These are phyloP conservation scores for Bostrychus sinensis DNA, from an alignment of 2,113 vertebrate species.

Conservation along the genomic window DNA sequence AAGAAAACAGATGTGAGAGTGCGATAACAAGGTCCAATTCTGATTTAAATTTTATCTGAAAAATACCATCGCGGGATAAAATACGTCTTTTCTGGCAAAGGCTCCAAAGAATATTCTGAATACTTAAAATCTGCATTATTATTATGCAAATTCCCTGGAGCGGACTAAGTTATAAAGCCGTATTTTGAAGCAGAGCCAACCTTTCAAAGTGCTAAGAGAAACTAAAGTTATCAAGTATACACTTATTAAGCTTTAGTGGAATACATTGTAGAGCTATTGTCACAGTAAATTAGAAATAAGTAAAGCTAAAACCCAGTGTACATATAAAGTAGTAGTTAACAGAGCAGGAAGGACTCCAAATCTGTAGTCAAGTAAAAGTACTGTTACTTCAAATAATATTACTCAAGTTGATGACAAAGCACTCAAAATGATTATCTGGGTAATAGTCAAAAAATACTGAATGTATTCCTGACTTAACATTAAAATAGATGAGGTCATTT, in stretches of 20 bases:
- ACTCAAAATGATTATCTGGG: no score
- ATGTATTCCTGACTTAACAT: no score
- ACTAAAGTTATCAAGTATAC: not conserved
- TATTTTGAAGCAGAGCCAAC: constrained; percentile 1
- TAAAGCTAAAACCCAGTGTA: no score
- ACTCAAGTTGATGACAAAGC: no score
- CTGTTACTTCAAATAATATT: no score
- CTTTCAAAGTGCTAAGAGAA: not conserved
- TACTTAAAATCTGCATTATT: constrained; percentile 9
- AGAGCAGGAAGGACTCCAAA: no score
- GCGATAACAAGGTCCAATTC: constrained; percentile 6
- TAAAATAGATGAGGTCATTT: no score
- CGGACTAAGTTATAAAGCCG: not conserved
- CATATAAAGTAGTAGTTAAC: no score
- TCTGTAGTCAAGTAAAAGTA: no score
- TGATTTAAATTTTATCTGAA: constrained; percentile 6
- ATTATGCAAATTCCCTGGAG: constrained; percentile 9
- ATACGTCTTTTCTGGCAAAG: not conserved
- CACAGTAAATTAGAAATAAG: not conserved
- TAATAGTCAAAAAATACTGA: no score
- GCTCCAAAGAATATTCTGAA: not conserved
- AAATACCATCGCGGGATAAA: not conserved
- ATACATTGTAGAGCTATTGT: not conserved
- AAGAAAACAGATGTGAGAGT: not conserved
- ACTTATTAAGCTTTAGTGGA: not conserved